A percentile compares a stretch with the other conserved stretches of the same genome.
Conservation (phyloP, 2,113 vertebrate species). For the Shinisaurus crocodilurus region DNA sequence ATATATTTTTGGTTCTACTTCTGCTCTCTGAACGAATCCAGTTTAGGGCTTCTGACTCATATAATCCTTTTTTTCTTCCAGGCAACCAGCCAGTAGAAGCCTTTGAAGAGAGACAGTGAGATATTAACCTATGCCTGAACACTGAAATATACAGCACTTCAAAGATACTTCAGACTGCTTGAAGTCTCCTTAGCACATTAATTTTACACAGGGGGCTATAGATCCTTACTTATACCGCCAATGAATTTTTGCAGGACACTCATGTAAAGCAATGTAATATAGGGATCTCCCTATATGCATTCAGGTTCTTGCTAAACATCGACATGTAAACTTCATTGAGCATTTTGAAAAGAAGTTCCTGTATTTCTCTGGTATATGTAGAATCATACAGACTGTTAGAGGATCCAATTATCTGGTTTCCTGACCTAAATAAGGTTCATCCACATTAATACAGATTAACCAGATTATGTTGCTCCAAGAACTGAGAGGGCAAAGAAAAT, state of each 20-base stretch:
- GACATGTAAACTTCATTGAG: neutral
- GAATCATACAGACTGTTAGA: neutral
- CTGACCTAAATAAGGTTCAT: neutral
- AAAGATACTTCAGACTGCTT: conserved; percentile 68
- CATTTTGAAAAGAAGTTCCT: neutral
- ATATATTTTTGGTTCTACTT: conserved; percentile 14
- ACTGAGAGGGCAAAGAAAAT: neutral
- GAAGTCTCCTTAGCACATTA: conserved; percentile 57
- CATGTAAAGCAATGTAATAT: conserved; percentile 46
- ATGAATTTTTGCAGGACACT: conserved; percentile 37
- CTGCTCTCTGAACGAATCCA: conserved; percentile 19
- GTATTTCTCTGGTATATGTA: neutral
- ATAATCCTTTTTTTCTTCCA: conserved; percentile 50
- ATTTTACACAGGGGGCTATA: conserved; percentile 60
- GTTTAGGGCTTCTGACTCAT: conserved; percentile 25
- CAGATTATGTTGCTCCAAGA: neutral
- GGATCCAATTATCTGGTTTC: too few species aligned
- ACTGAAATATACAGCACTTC: conserved; percentile 70
- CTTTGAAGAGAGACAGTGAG: conserved; percentile 61
- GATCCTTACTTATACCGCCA: conserved; percentile 31
- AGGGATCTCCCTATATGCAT: neutral
- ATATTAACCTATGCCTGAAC: conserved; percentile 64
- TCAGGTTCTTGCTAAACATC: neutral
- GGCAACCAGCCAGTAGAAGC: conserved; percentile 66
- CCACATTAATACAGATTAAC: neutral